phyloP scores from a whole-genome alignment of 2,888 invertebrate genomes.

The Metopia argyrocephala region DNA sequence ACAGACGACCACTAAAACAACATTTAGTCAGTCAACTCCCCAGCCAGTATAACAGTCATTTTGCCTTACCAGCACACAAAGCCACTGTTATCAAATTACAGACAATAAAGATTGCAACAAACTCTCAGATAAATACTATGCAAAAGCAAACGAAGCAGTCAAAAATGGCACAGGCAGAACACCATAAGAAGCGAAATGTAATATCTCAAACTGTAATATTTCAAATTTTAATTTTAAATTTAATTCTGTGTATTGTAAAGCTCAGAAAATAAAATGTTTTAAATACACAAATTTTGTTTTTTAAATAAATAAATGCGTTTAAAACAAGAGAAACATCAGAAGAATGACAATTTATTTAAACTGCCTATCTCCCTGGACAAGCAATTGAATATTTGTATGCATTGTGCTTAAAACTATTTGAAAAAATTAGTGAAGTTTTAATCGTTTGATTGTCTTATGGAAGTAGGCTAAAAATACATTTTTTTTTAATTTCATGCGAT shows the following conservation, averaged over 20 bases:
- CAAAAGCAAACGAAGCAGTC: neutral
- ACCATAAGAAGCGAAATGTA: neutral
- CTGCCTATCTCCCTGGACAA: no score
- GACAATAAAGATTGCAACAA: conserved; percentile 45
- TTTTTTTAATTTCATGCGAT: no score
- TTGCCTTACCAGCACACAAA: conserved; percentile 9
- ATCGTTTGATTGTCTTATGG: no score
- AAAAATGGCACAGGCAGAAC: neutral
- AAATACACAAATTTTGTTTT: no score
- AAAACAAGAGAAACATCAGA: no score
- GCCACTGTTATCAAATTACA: conserved; percentile 55
- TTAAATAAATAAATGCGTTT: no score
- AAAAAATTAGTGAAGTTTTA: no score
- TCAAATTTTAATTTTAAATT: conserved; percentile 53
- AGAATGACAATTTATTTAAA: no score
- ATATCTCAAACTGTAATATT: conserved; percentile 27
- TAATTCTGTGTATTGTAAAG: neutral
- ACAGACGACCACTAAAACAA: conserved; percentile 22
- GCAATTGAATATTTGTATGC: no score
- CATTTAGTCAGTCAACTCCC: conserved; percentile 28
- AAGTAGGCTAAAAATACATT: no score
- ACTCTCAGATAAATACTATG: neutral
- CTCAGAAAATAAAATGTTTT: neutral
- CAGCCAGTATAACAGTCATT: conserved; percentile 13
- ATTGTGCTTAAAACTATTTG: no score